Percentiles rank a stretch among this genome's conserved stretches.
Evolutionary conservation across 1,140 invertebrate species (phyloP).

Genomic region (silkworm (Bombyx mori)): DNA sequence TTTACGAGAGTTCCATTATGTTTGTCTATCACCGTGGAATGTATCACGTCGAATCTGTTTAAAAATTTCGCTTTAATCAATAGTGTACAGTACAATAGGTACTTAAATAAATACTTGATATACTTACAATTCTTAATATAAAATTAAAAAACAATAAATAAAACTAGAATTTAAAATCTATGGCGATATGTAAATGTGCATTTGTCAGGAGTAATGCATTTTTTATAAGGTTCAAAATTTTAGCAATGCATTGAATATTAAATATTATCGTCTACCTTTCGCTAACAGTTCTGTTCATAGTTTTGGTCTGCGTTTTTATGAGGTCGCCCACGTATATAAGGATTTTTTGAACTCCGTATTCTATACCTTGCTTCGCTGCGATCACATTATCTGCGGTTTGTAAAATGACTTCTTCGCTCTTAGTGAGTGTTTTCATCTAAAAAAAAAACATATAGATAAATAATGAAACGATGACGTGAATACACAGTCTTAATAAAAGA

Average conservation of each 20-base stretch:
- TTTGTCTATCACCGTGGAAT: slow-evolving; percentile 73
- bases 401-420: slow-evolving; percentile 85
- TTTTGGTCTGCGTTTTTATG: slow-evolving; percentile 76
- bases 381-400: slow-evolving; percentile 88
- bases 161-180: neutral
- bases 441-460: neutral
- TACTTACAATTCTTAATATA: neutral
- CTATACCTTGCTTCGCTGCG: slow-evolving; percentile 86
- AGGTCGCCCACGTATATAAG: slow-evolving; percentile 83
- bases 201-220: too few species aligned
- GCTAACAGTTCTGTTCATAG: slow-evolving; percentile 78
- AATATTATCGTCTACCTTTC: slow-evolving; percentile 49
- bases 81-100: slow-evolving; percentile 53
- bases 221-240: too few species aligned
- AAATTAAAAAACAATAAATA: neutral
- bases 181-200: neutral
- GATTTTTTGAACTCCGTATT: slow-evolving; percentile 89
- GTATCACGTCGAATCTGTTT: too few species aligned
- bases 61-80: too few species aligned
- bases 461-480: too few species aligned
- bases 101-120: slow-evolving; percentile 80
- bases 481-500: too few species aligned
- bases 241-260: too few species aligned
- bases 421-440: slow-evolving; percentile 71
- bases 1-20: slow-evolving; percentile 82